Evolutionary conservation across 1,140 invertebrate species (phyloP).

Genomic region (Apis cerana): DNA sequence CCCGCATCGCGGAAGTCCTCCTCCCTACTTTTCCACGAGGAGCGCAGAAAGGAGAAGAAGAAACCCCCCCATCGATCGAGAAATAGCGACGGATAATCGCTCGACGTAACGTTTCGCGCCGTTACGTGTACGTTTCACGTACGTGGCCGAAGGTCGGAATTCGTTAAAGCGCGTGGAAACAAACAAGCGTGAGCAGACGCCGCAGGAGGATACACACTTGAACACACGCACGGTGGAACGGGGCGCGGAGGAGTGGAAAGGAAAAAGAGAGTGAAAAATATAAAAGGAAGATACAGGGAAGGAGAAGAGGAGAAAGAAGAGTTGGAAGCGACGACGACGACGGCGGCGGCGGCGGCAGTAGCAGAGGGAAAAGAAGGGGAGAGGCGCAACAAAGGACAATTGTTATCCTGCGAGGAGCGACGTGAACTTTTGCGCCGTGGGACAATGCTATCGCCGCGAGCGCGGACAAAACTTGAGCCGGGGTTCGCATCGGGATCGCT

Average conservation of each 20-base stretch:
- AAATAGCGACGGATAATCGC: neutral
- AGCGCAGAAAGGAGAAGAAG: no score
- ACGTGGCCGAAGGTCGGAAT: slow-evolving; percentile 51
- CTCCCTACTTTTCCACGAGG: no score
- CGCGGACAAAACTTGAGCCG: slow-evolving; percentile 71
- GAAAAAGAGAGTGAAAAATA: slow-evolving; percentile 1
- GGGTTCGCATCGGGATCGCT: slow-evolving; percentile 70
- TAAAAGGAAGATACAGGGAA: neutral
- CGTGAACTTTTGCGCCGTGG: slow-evolving; percentile 64
- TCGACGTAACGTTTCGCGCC: slow-evolving; percentile 42
- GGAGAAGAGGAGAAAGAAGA: neutral
- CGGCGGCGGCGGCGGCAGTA: neutral
- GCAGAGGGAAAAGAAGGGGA: slow-evolving; percentile 38
- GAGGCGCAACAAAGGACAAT: slow-evolving; percentile 69
- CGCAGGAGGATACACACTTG: slow-evolving; percentile 48
- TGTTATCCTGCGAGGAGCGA: slow-evolving; percentile 60
- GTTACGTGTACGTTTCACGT: slow-evolving; percentile 49
- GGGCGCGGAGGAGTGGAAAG: slow-evolving; percentile 2
- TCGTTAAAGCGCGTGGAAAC: slow-evolving; percentile 68
- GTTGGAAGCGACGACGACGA: slow-evolving; percentile 17
- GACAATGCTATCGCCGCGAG: slow-evolving; percentile 71
- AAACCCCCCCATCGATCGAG: slow-evolving; percentile 13
- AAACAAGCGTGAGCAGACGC: slow-evolving; percentile 60
- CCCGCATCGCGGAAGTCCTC: no score
- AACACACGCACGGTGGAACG: neutral